These are phyloP conservation scores for Drosophila sproati DNA, from an alignment of 1,140 invertebrate species.

Conservation along the genomic window DNA sequence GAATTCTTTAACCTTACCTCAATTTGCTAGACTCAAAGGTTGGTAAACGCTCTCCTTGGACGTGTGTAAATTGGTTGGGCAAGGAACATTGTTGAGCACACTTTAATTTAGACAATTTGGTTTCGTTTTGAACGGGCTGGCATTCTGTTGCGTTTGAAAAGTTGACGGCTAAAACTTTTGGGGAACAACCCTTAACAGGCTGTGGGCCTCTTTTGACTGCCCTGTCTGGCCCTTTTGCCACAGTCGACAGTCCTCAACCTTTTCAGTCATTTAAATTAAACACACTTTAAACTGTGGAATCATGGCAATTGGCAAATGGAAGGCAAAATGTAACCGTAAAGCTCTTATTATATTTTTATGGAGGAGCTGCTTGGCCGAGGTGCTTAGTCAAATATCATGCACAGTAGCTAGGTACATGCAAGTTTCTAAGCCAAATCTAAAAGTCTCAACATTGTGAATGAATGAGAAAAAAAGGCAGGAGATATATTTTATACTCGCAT, in stretches of 20 bases:
- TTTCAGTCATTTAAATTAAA: slow-evolving; percentile 80
- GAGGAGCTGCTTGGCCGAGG: slow-evolving; percentile 2
- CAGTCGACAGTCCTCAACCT: slow-evolving; percentile 27
- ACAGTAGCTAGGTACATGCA: slow-evolving; percentile 8
- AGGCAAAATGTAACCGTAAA: slow-evolving; percentile 36
- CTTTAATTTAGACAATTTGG: slow-evolving; percentile 39
- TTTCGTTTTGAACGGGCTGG: slow-evolving; percentile 20
- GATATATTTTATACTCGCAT: slow-evolving; percentile 54
- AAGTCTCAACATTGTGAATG: slow-evolving; percentile 46
- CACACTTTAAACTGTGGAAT: slow-evolving; percentile 70
- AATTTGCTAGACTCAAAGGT: slow-evolving; percentile 30
- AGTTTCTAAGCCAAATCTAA: slow-evolving; percentile 34
- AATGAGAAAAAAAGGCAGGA: slow-evolving; percentile 49
- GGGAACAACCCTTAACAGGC: slow-evolving; percentile 22
- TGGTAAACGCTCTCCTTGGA: not conserved
- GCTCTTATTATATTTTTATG: slow-evolving; percentile 12
- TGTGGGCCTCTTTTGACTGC: slow-evolving; percentile 6
- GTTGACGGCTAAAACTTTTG: slow-evolving; percentile 32
- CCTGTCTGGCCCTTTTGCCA: slow-evolving; percentile 7
- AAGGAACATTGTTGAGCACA: slow-evolving; percentile 11
- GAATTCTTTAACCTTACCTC: not conserved
- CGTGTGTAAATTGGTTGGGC: slow-evolving; percentile 12
- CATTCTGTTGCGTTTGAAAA: slow-evolving; percentile 37
- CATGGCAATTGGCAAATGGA: slow-evolving; percentile 57
- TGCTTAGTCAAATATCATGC: slow-evolving; percentile 36